phyloP scores from a whole-genome alignment of 2,113 vertebrate species.

The Atrichornis clamosus region DNA sequence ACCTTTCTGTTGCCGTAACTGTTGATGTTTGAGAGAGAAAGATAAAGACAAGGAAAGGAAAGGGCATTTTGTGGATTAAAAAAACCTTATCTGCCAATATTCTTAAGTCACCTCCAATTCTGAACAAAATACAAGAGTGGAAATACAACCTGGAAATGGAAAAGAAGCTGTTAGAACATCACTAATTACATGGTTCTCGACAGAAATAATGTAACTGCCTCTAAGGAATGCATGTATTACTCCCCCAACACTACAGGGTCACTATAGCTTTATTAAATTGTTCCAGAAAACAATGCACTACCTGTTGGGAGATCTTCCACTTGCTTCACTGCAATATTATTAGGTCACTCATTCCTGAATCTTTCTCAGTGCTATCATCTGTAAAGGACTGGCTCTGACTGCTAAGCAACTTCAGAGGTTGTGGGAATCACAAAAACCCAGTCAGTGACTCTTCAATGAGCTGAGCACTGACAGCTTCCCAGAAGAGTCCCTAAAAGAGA shows the following conservation, averaged over 20 bases:
- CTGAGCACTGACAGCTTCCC: not conserved
- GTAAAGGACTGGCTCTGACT: not conserved
- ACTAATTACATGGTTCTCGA: not conserved
- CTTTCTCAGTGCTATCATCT: not conserved
- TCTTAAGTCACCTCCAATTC: not conserved
- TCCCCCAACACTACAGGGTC: not conserved
- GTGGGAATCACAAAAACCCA: not conserved
- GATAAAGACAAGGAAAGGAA: not conserved
- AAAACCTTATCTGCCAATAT: not conserved
- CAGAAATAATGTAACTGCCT: not conserved
- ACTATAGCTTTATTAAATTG: not conserved
- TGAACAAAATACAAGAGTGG: not conserved
- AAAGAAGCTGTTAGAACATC: not conserved
- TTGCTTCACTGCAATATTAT: not conserved
- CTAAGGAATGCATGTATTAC: not conserved
- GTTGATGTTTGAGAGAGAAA: not conserved
- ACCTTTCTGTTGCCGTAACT: not conserved
- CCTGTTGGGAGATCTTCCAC: not conserved
- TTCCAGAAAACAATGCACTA: not conserved
- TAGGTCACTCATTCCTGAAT: not conserved
- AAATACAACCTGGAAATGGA: not conserved
- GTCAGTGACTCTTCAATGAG: not conserved
- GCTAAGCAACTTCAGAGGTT: not conserved
- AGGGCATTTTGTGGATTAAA: not conserved
- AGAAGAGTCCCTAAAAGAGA: not conserved